phyloP scores from a whole-genome alignment of 2,797 vertebrate genomes.

The Pristis pectinata region DNA sequence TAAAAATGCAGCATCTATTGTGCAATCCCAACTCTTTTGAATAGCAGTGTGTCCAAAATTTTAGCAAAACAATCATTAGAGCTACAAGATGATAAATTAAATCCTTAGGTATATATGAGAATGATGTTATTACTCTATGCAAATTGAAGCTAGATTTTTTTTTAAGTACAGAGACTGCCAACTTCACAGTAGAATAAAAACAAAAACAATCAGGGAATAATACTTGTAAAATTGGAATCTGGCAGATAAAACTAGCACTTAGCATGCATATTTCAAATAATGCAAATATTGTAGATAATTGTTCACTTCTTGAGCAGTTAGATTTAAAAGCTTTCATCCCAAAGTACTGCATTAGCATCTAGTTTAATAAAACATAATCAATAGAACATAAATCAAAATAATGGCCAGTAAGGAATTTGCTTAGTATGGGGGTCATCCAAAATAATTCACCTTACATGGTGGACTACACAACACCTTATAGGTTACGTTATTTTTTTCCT shows the following conservation, averaged over 20 bases:
- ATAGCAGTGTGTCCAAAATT: not conserved
- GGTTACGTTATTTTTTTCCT: not conserved
- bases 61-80: constrained; percentile 13
- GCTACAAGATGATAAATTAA: constrained; percentile 31
- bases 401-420: not conserved
- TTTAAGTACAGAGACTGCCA: not conserved
- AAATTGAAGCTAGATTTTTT: constrained; percentile 15
- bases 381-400: not conserved
- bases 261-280: constrained; percentile 27
- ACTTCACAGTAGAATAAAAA: constrained; percentile 30
- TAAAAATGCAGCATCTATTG: not conserved
- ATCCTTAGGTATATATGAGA: not conserved
- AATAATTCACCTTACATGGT: constrained; percentile 20
- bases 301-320: not conserved
- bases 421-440: constrained; percentile 5
- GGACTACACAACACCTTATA: not conserved
- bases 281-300: constrained; percentile 11
- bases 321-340: constrained; percentile 35
- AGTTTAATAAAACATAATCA: constrained; percentile 29
- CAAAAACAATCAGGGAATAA: not conserved
- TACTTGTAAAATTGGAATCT: constrained; percentile 4
- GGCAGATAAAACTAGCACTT: constrained; percentile 1
- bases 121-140: constrained; percentile 10
- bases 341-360: constrained; percentile 33
- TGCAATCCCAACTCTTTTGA: not conserved